Evolutionary conservation across 2,113 vertebrate species (phyloP), one percentile per base, ranked within the genome.

Genomic region (Ptyas mucosa): DNA sequence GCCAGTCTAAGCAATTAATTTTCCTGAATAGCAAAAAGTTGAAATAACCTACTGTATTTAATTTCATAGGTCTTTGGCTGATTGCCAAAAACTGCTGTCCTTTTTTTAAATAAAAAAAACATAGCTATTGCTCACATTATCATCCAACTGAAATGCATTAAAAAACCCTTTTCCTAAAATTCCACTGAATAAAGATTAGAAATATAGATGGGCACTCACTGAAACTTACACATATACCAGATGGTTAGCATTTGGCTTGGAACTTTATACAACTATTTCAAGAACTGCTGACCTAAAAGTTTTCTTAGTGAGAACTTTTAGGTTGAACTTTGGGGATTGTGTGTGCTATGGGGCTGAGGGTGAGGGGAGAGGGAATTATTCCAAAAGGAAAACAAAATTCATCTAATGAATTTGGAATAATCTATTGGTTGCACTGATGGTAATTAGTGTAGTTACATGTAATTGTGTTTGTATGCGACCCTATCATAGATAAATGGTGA

Each of bases 131-230:
- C 54, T 88, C 85, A 64, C 5, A 51, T 91, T 93, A 91, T 91
- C 87, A 69, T 54, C 89, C 89, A 89, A 91, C 89, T 89, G 90
- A 86, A 91, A 93, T 54, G 24, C 69, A 85, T 88, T 81, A 91
- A 51, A 89, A 91, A 58, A 23, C 61, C 24, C n/a, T 91, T 61
- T 85, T 61, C 49, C 87, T 57, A 57, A 61, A 85, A 89, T 18
- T 64, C 58, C 69, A 86, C 23, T 58, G 69, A 86, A 81, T 55
- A 85, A 64, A 86, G 87, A 89, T 91, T 93, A 49, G 54, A 92
- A 91, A 90, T 88, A 46, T 69, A 89, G 88, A 91, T 9, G n/a
- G 21, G 20, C 55, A 57, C 26, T 46, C 51, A 49, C 90, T 91
- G 52, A 43, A 43, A 91, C 89, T 2, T 0, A 0, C 75, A 7